Conservation (phyloP, 2,113 vertebrate species). For the Solea senegalensis region DNA sequence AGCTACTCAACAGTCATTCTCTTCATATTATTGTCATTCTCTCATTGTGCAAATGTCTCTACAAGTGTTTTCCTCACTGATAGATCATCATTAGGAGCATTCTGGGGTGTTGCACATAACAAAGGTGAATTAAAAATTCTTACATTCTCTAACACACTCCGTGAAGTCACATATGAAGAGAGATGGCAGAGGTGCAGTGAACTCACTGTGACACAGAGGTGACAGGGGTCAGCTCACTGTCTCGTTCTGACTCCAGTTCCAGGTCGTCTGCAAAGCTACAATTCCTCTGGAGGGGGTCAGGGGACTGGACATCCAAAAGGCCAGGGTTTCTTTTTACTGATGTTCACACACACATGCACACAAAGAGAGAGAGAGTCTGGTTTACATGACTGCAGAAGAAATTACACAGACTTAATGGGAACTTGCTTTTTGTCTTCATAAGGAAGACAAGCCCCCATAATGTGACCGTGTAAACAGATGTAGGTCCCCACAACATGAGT, state of each 20-base stretch:
- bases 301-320: slow-evolving; percentile 50
- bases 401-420: too few relatives aligned
- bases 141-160: slow-evolving; percentile 23
- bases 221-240: slow-evolving; percentile 52
- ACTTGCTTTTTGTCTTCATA: too few relatives aligned
- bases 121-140: neutral
- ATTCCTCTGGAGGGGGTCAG: slow-evolving; percentile 44
- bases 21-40: slow-evolving; percentile 39
- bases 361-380: too few relatives aligned
- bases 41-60: slow-evolving; percentile 35
- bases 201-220: slow-evolving; percentile 69
- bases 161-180: slow-evolving; percentile 13
- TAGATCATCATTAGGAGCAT: slow-evolving; percentile 28
- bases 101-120: slow-evolving; percentile 26
- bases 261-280: slow-evolving; percentile 68
- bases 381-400: too few relatives aligned
- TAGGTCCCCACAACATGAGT: too few relatives aligned
- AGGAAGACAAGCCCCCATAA: too few relatives aligned
- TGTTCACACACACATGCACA: neutral
- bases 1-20: slow-evolving; percentile 65
- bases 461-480: too few relatives aligned
- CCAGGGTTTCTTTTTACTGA: slow-evolving; percentile 49
- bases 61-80: slow-evolving; percentile 70
- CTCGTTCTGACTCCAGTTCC: slow-evolving; percentile 64
- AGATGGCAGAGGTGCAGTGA: neutral